A percentile compares a stretch with the other conserved stretches of the same genome.
phyloP scores from a whole-genome alignment of 2,113 vertebrate genomes.

The Prunella fulvescens region DNA sequence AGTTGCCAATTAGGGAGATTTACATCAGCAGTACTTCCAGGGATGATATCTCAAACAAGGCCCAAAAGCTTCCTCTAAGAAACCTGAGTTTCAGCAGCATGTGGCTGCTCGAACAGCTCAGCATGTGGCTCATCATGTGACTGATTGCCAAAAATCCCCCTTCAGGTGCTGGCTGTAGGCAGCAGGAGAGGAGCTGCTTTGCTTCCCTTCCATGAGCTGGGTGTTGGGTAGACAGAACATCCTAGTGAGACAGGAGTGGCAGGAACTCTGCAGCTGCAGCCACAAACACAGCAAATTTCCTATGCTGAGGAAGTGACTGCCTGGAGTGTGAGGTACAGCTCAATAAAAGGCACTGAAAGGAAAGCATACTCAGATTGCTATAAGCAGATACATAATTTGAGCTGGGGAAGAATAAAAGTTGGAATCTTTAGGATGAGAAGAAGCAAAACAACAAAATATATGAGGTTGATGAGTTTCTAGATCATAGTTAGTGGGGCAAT shows the following conservation, averaged over 20 bases:
- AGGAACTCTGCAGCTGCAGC: not conserved
- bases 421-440: not conserved
- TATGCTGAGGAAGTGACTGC: not conserved
- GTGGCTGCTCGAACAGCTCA: no score
- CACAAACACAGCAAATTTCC: not conserved
- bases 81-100: not conserved
- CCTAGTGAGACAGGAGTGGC: not conserved
- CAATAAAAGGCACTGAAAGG: not conserved
- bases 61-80: not conserved
- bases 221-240: not conserved
- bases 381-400: not conserved
- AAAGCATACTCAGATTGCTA: not conserved
- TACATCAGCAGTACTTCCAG: not conserved
- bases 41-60: not conserved
- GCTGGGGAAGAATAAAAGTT: not conserved
- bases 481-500: not conserved
- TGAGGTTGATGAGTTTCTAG: not conserved
- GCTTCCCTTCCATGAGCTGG: not conserved
- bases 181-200: not conserved
- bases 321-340: not conserved
- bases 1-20: not conserved
- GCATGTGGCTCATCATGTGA: not conserved
- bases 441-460: not conserved
- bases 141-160: not conserved
- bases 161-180: not conserved